Conservation (phyloP, 2,888 invertebrate species). For the Nasonia oneida region DNA sequence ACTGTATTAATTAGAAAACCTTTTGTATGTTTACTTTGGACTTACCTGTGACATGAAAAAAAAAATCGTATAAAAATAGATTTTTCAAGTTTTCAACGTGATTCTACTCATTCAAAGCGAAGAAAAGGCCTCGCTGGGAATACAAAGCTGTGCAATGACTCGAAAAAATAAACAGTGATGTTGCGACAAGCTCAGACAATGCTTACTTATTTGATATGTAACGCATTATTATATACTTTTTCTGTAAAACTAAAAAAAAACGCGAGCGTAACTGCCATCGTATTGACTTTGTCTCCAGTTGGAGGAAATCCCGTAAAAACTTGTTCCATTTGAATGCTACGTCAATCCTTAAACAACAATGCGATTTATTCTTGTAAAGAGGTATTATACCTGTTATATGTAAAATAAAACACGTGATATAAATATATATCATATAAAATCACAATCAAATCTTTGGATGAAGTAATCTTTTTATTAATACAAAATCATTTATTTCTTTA, state of each 20-base stretch:
- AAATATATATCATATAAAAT: constrained; percentile 59
- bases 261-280: constrained; percentile 51
- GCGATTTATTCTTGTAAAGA: constrained; percentile 65
- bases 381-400: constrained; percentile 66
- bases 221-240: constrained; percentile 19
- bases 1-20: constrained; percentile 32
- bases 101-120: constrained; percentile 32
- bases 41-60: constrained; percentile 11
- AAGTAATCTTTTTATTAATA: not conserved
- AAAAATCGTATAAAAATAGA: constrained; percentile 34
- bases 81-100: constrained; percentile 56
- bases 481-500: not conserved
- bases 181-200: constrained; percentile 34
- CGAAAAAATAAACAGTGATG: constrained; percentile 26
- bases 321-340: constrained; percentile 58
- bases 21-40: constrained; percentile 48
- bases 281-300: constrained; percentile 57
- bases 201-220: constrained; percentile 55
- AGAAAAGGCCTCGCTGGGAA: constrained; percentile 60
- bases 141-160: constrained; percentile 63
- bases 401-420: constrained; percentile 66
- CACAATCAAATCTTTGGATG: constrained; percentile 9
- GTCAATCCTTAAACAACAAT: constrained; percentile 55
- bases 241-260: constrained; percentile 27
- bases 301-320: constrained; percentile 54